A percentile compares a stretch with the other conserved stretches of the same genome.
Conservation (phyloP, 2,113 vertebrate genomes). For the Salminus brasiliensis region DNA sequence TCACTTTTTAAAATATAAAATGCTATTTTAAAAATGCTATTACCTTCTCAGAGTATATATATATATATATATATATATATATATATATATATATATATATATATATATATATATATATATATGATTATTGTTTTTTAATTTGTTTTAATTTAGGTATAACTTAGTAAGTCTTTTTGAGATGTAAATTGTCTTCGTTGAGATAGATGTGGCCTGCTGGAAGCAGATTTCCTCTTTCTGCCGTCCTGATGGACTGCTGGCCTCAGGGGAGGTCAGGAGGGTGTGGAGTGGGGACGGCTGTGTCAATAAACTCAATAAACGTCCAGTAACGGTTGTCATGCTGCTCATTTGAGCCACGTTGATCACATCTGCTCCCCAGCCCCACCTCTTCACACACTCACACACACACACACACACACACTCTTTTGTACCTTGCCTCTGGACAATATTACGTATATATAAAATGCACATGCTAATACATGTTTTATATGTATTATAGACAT, state of each 20-base stretch:
- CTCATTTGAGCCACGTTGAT: conserved; percentile 31
- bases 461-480: no score
- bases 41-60: no score
- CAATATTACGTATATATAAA: no score
- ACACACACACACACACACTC: conserved; percentile 13
- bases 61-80: no score
- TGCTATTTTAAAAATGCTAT: no score
- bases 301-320: conserved; percentile 30
- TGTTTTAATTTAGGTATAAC: background rate
- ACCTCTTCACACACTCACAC: background rate
- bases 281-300: background rate
- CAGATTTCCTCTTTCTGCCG: background rate
- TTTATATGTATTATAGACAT: no score
- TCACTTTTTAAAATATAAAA: no score
- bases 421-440: no score
- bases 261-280: conserved; percentile 10
- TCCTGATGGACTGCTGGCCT: conserved; percentile 5
- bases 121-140: background rate
- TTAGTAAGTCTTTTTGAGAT: background rate
- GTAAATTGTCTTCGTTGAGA: background rate
- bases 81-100: no score
- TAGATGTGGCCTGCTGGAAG: background rate
- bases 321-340: conserved; percentile 38
- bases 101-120: no score
- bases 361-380: conserved; percentile 30